Conservation (phyloP, 2,797 vertebrate genomes). For the Buceros bicornis region DNA sequence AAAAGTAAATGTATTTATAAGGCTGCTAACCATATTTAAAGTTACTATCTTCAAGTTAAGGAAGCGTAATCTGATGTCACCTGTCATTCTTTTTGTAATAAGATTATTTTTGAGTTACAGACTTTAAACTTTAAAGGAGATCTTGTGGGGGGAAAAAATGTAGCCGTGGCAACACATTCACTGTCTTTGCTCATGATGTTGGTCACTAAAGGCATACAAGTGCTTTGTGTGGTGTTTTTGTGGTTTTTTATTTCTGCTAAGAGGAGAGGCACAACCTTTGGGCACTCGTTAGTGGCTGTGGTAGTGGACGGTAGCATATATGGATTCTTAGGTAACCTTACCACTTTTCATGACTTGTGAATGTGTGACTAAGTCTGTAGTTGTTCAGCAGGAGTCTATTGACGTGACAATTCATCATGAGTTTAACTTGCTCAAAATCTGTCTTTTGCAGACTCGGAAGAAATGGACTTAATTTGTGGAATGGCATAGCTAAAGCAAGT, state of each 20-base stretch:
- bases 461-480: neutral
- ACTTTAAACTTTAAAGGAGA: neutral
- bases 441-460: neutral
- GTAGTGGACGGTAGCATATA: neutral
- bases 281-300: neutral
- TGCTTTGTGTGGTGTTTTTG: neutral
- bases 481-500: neutral
- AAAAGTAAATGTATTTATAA: neutral
- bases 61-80: neutral
- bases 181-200: rapidly evolving
- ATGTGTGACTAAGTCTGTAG: neutral
- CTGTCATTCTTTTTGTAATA: neutral
- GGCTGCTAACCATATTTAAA: neutral
- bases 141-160: neutral
- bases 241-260: neutral
- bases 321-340: neutral
- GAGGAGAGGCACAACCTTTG: neutral
- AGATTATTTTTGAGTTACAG: neutral
- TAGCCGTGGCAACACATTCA: neutral
- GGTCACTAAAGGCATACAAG: neutral
- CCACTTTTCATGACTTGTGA: neutral
- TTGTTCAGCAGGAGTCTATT: neutral
- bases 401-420: neutral
- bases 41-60: neutral
- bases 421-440: neutral